Evolutionary conservation across 2,888 invertebrate genomes (phyloP).

Genomic region (Drosophila leonis): DNA sequence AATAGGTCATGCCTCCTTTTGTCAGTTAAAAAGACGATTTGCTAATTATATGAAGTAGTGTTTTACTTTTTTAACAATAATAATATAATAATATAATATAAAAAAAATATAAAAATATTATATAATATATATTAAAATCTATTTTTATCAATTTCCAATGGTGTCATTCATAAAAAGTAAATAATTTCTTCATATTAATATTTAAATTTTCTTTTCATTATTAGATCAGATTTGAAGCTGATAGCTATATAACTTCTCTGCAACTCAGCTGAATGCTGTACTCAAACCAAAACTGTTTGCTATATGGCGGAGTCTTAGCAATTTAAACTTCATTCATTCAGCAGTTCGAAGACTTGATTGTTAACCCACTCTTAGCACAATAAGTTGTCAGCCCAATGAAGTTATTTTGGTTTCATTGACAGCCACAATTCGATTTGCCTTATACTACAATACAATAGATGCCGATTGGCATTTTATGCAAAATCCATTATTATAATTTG

Average conservation of each 20-base stretch:
- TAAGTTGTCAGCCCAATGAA: slow-evolving; percentile 4
- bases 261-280: neutral
- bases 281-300: neutral
- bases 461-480: slow-evolving; percentile 12
- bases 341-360: slow-evolving; percentile 3
- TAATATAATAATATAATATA: too few relatives aligned
- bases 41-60: too few relatives aligned
- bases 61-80: too few relatives aligned
- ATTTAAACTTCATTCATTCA: neutral
- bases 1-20: too few relatives aligned
- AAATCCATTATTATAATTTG: slow-evolving; percentile 37
- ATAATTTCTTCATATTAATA: too few relatives aligned
- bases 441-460: neutral
- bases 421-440: slow-evolving; percentile 10
- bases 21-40: too few relatives aligned
- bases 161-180: too few relatives aligned
- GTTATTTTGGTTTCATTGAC: slow-evolving; percentile 30
- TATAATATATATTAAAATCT: too few relatives aligned
- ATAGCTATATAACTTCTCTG: neutral
- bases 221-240: too few relatives aligned
- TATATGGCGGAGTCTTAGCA: neutral
- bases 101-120: too few relatives aligned
- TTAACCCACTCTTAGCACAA: neutral
- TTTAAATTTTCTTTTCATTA: too few relatives aligned
- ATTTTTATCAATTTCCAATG: too few relatives aligned